phyloP scores from a whole-genome alignment of 2,888 invertebrate species.

The Acanthoscelides obtectus region DNA sequence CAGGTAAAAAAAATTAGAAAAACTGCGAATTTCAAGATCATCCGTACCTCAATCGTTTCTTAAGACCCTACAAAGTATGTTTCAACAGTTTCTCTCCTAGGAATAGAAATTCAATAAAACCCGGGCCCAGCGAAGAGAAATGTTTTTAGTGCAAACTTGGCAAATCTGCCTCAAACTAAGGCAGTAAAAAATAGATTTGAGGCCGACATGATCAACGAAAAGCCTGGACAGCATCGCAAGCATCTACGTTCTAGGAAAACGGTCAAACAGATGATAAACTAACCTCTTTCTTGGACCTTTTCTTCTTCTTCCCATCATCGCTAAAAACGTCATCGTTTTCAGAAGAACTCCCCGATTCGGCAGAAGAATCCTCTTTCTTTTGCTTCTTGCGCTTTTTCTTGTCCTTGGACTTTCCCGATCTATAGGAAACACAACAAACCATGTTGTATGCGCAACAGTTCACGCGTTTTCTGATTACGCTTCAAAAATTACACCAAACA shows the following conservation, averaged over 20 bases:
- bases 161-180: background rate
- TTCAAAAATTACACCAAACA: background rate
- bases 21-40: too few relatives aligned
- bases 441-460: background rate
- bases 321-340: conserved; percentile 30
- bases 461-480: background rate
- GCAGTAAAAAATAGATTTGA: background rate
- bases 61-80: too few relatives aligned
- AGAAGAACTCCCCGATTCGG: conserved; percentile 25
- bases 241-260: background rate
- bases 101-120: too few relatives aligned
- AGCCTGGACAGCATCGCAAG: background rate
- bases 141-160: background rate
- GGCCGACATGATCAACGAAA: background rate
- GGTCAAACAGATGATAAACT: conserved; percentile 18
- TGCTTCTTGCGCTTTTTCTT: conserved; percentile 46
- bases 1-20: too few relatives aligned
- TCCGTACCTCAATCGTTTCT: too few relatives aligned
- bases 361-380: conserved; percentile 32
- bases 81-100: too few relatives aligned
- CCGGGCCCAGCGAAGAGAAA: too few relatives aligned
- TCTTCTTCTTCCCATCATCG: conserved; percentile 49
- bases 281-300: conserved; percentile 49
- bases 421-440: conserved; percentile 16
- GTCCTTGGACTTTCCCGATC: conserved; percentile 42